Evolutionary conservation across 2,113 vertebrate species (phyloP).

Genomic region (Sinocyclocheilus grahami): DNA sequence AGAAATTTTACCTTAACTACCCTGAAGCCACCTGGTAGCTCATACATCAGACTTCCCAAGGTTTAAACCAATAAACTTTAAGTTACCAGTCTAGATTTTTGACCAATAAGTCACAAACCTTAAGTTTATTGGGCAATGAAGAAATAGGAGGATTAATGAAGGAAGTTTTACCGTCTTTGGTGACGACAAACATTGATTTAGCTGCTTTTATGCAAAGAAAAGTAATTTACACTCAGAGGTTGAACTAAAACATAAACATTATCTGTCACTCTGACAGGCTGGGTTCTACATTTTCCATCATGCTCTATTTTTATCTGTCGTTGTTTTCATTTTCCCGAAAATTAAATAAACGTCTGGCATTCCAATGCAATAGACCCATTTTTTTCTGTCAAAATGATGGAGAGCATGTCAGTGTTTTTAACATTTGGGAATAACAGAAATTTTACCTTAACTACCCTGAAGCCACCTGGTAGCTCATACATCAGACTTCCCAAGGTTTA

Average conservation of each 20-base stretch:
- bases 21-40: not conserved
- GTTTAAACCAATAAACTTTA: not conserved
- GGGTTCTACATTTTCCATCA: not conserved
- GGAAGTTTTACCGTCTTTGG: conserved; percentile 91
- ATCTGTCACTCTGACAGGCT: not conserved
- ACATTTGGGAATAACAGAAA: not conserved
- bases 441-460: not conserved
- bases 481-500: not conserved
- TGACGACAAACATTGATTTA: conserved; percentile 70
- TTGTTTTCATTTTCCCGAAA: not conserved
- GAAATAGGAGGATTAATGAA: not conserved
- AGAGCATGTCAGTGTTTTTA: not conserved
- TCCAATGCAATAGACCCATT: not conserved
- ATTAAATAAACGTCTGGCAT: not conserved
- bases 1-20: not conserved
- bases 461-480: not conserved
- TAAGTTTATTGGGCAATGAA: not conserved
- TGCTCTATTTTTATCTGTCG: not conserved
- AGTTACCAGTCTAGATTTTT: not conserved
- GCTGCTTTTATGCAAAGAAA: not conserved
- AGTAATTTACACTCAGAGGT: not conserved
- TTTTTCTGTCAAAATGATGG: not conserved
- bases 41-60: not conserved
- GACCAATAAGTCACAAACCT: not conserved
- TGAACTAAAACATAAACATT: not conserved